Conservation (phyloP, 2,113 vertebrate species). For the Calonectris borealis region DNA sequence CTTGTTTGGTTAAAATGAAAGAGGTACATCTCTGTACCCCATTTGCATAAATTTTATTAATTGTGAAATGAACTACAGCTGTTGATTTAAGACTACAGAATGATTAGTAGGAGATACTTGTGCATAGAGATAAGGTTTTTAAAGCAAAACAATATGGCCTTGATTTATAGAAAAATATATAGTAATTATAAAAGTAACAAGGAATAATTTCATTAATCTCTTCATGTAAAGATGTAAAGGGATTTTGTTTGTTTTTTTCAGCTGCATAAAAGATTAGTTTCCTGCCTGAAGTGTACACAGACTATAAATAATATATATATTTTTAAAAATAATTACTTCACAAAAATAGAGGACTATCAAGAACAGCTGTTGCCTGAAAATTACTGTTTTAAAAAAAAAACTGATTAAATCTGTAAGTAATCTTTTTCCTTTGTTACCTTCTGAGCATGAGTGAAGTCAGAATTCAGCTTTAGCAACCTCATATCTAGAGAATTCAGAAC, state of each 20-base stretch:
- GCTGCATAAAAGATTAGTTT: neutral
- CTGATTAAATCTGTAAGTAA: neutral
- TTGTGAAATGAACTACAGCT: neutral
- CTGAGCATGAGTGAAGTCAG: no score
- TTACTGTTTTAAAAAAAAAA: neutral
- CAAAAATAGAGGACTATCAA: neutral
- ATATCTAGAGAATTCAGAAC: no score
- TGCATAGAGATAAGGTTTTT: neutral
- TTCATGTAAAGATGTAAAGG: neutral
- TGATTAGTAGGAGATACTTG: neutral
- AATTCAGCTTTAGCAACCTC: no score
- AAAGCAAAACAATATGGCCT: neutral
- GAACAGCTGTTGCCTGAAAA: neutral
- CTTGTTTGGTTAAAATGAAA: neutral
- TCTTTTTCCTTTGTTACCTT: neutral
- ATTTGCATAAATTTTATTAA: neutral
- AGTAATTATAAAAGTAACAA: neutral
- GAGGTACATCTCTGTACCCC: neutral
- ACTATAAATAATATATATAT: neutral
- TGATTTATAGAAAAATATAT: neutral
- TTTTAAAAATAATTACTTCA: neutral
- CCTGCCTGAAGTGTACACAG: neutral
- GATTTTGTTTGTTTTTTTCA: neutral
- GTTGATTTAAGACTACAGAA: neutral
- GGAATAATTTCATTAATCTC: neutral